Conservation (phyloP, 2,888 invertebrate species). For the Eilema caniola region DNA sequence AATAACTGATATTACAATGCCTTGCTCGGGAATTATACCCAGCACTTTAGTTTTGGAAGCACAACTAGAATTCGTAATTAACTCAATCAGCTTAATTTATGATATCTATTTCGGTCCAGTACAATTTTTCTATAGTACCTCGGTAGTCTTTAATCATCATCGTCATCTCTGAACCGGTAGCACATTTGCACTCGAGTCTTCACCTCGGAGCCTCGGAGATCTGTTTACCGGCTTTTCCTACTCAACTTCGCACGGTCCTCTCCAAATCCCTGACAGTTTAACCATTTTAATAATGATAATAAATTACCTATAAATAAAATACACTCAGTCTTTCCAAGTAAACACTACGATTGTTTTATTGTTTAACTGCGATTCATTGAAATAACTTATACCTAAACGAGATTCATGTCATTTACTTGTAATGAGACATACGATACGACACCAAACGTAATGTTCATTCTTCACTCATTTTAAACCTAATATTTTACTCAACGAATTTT, state of each 20-base stretch:
- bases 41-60: too few relatives aligned
- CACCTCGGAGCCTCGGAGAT: background rate
- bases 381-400: background rate
- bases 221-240: background rate
- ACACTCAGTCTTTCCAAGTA: conserved; percentile 8
- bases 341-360: background rate
- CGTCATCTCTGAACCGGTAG: too few relatives aligned
- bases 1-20: too few relatives aligned
- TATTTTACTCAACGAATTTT: too few relatives aligned
- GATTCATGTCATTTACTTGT: background rate
- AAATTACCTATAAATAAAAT: background rate
- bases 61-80: too few relatives aligned
- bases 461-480: too few relatives aligned
- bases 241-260: background rate
- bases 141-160: background rate
- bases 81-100: too few relatives aligned
- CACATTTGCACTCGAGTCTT: background rate
- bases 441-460: too few relatives aligned
- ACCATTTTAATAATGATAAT: background rate
- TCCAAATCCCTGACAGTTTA: background rate
- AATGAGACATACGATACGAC: too few relatives aligned
- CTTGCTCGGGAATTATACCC: too few relatives aligned
- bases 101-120: too few relatives aligned
- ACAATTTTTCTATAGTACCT: too few relatives aligned
- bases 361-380: background rate